These are phyloP conservation scores for Pycnomerus fuliginosus DNA, from an alignment of 2,888 invertebrate genomes.

Conservation along the genomic window DNA sequence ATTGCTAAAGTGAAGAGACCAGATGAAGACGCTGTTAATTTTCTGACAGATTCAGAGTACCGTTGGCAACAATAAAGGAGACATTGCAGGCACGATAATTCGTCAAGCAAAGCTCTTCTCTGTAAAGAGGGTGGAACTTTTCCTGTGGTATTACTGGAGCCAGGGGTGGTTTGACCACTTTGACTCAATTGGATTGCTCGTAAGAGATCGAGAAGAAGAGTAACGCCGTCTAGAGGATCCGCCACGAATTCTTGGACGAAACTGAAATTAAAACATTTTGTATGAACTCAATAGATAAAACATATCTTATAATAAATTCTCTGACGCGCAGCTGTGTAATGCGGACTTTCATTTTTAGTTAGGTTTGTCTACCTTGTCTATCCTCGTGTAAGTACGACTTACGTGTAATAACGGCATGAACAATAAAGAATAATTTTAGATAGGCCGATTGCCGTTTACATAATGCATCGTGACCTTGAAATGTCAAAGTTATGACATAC, in stretches of 20 bases:
- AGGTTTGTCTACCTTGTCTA: too few species aligned
- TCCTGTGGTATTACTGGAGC: conserved; percentile 47
- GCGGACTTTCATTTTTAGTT: too few species aligned
- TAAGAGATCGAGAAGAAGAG: conserved; percentile 78
- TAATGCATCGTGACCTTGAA: too few species aligned
- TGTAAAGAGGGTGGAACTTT: conserved; percentile 67
- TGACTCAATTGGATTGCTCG: conserved; percentile 83
- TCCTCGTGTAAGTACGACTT: too few species aligned
- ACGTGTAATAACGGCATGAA: too few species aligned
- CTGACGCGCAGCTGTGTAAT: too few species aligned
- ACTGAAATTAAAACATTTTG: conserved; percentile 58
- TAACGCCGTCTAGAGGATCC: conserved; percentile 84
- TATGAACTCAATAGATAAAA: too few species aligned
- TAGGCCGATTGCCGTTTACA: too few species aligned
- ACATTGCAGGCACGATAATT: conserved; percentile 87
- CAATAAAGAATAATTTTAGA: too few species aligned
- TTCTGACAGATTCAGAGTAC: conserved; percentile 75
- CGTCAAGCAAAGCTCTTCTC: conserved; percentile 77
- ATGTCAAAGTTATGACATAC: too few species aligned
- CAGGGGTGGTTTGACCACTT: conserved; percentile 50
- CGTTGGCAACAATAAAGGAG: conserved; percentile 77
- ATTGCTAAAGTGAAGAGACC: conserved; percentile 83
- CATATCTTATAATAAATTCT: too few species aligned
- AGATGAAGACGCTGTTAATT: conserved; percentile 74
- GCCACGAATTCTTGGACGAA: conserved; percentile 92